Conservation (phyloP, 2,113 vertebrate species). For the Tichodroma muraria region DNA sequence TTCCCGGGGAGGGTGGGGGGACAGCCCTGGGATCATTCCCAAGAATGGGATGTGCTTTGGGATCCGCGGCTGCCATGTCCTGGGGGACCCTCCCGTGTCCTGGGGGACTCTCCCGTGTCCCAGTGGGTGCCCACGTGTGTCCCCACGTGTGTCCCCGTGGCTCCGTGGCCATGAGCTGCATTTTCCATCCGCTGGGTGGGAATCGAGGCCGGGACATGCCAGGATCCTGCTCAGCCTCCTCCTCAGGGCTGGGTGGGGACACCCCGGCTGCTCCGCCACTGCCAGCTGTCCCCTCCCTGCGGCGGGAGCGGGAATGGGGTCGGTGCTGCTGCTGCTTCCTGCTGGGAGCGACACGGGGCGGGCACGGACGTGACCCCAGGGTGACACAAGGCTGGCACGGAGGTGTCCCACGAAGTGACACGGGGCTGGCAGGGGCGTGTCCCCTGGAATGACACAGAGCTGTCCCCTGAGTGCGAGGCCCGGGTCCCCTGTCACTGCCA, state of each 20-base stretch:
- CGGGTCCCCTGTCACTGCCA: not conserved
- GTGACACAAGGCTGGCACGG: fast-evolving
- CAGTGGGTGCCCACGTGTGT: fast-evolving
- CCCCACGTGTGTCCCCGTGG: not conserved
- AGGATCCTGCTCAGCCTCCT: not conserved
- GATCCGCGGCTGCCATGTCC: not conserved
- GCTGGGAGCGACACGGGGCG: no score
- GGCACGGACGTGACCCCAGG: not conserved
- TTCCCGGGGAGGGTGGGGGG: no score
- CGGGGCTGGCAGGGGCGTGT: fast-evolving
- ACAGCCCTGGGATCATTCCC: not conserved
- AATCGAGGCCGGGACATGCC: not conserved
- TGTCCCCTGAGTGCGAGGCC: not conserved
- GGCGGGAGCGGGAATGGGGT: not conserved
- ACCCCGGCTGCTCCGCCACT: not conserved
- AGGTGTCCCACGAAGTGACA: not conserved
- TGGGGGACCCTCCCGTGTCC: not conserved
- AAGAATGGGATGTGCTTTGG: not conserved
- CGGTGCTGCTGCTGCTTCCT: no score
- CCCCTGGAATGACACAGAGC: not conserved
- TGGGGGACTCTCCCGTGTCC: fast-evolving
- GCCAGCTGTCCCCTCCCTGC: not conserved
- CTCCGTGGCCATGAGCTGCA: not conserved
- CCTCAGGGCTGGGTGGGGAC: not conserved
- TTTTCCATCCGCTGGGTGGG: not conserved